Evolutionary conservation across 1,140 invertebrate genomes (phyloP).

Genomic region (Mamestra configurata): DNA sequence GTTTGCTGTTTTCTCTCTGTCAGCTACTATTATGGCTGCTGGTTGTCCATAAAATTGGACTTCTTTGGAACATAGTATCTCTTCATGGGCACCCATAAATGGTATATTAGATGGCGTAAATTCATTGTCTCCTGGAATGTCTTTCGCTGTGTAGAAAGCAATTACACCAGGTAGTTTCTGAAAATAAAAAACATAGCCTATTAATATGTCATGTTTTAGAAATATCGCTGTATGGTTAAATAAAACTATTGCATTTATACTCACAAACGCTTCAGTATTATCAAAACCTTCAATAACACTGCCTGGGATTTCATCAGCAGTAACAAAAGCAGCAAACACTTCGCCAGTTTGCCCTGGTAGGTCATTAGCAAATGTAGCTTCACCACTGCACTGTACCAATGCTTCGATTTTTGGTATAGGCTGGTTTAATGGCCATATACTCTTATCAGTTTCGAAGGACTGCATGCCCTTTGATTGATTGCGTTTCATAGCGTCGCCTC

Average conservation of each 20-base stretch:
- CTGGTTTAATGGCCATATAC: conserved; percentile 91
- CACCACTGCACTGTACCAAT: conserved; percentile 89
- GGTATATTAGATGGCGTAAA: conserved; percentile 77
- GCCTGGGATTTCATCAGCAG: conserved; percentile 75
- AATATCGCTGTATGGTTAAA: no score
- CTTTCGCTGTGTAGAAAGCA: conserved; percentile 91
- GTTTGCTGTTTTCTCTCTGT: conserved; percentile 89
- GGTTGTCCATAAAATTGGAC: conserved; percentile 92
- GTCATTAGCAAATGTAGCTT: conserved; percentile 91
- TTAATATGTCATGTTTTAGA: no score
- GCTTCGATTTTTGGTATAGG: conserved; percentile 92
- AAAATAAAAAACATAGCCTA: conserved; percentile 68
- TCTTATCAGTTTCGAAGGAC: conserved; percentile 90
- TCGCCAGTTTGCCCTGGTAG: conserved; percentile 88
- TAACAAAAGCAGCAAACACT: conserved; percentile 90
- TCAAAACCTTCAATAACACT: conserved; percentile 89
- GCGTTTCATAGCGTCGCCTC: conserved; percentile 87
- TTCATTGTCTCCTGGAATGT: conserved; percentile 92
- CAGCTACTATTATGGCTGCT: conserved; percentile 92
- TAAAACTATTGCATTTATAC: conserved; percentile 54
- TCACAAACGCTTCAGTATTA: conserved; percentile 89
- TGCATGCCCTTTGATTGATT: conserved; percentile 90
- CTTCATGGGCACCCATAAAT: conserved; percentile 79
- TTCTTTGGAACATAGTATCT: conserved; percentile 87
- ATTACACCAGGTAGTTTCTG: conserved; percentile 91